Base-by-base conservation (phyloP, 2,888 invertebrate species). In the Latrodectus elegans region DNA sequence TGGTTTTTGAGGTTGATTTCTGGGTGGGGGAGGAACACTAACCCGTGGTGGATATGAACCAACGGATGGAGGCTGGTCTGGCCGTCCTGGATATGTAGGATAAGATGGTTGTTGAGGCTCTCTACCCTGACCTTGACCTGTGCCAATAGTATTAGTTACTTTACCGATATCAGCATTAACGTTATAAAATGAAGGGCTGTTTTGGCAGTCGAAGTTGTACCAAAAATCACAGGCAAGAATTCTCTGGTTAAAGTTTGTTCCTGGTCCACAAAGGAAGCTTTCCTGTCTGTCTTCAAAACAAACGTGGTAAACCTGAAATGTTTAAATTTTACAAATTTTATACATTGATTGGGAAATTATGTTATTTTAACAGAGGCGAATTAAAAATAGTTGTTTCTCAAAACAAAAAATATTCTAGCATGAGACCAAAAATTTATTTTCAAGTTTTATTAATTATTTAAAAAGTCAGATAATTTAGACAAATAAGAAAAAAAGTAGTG, bases 151-250 rank as follows among this genome's bases (percentile, higher is more conserved):
- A 49, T 79, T 75, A 17, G 88, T 80, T 15, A 80, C 76, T 72
- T 88, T 88, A 38, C 88, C 88, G 8, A 88, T 88, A n/a, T 88
- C 88, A 68, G 85, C 84, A 75, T 90, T 90, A 52, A 83, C 89
- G 11, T 70, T 72, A 93, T 96, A 96, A 88, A 95, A 94, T 60
- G 93, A 93, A 6, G 94, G 93, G 17, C 96, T 95, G 88, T 95
- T 94, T 10, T 95, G 94, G 90, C 97, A 91, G 82, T 91, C 90
- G n/a, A 91, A 91, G 67, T 90, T 90, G 87, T 90, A 90, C 91
- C 91, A 91, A 89, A 90, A 91, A 83, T 91, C 91, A 80, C 91
- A 91, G 79, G 84, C 89, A 55, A 91, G 89, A 38, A 90, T 90
- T 17, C 90, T 89, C 74, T 91, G 91, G 88, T 91, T 91, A 90